Base-by-base conservation (phyloP, 2,888 invertebrate species). In the Drosophila diplacantha region DNA sequence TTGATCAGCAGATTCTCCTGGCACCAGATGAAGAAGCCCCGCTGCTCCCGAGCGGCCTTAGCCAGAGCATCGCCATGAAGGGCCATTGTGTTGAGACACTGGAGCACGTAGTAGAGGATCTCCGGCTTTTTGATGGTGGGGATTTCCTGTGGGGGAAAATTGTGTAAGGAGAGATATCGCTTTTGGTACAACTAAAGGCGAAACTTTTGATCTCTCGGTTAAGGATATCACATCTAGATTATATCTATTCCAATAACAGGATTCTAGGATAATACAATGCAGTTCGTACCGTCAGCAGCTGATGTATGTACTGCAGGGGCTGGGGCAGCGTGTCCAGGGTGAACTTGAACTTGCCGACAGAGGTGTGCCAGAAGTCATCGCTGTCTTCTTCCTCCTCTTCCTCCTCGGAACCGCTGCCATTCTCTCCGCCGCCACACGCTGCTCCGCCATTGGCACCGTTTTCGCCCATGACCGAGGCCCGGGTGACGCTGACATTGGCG, bases 1-100 rank as follows among this genome's bases (percentile, higher is more conserved):
- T 96, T 96, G 68, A 99, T 96, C 4, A 99, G 90, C 35, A 97
- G 90, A 87, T 97, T 97, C 88, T 98, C 97, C 87, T 99, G 97
- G 73, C 96, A 96, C 96, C 97, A 97, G 76, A 97, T 96, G 63
- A 98, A 94, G 88, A 97, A 95, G 54, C 96, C 95, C 75, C 94
- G 91, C 85, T 98, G 95, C 80, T 98, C 97, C 63, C 94, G 93
- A 0, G 96, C 92, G 0, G 95, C 95, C 84, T 93, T 93, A 16
- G 92, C 92, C 73, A 96, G 91, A n/a, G 97, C 96, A 86, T 99
- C 98, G 0, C 97, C 97, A 85, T 98, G 96, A 24, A 99, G 90
- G 58, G 96, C 94, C 85, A 99, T 90, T 60, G 96, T 93, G 88
- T 97, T 96, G 29, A 99, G 90, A 72, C 97, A 96, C 83, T 96